These are phyloP conservation scores for Percopsis transmontana DNA, from an alignment of 2,113 vertebrate genomes.

Conservation along the genomic window DNA sequence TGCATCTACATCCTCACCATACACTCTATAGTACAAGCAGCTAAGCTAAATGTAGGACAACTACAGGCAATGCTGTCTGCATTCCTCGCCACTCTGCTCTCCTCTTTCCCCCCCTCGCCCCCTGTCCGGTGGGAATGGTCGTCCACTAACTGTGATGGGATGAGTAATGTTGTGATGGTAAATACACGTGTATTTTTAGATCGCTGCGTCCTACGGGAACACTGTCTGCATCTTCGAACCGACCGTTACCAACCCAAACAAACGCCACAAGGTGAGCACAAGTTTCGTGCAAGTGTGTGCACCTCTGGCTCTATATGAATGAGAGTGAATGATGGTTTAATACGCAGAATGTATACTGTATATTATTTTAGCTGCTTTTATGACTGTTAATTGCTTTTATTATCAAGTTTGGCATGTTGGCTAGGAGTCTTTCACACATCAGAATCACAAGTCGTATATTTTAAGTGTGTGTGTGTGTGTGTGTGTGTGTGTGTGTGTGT, in stretches of 20 bases:
- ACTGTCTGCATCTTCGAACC: constrained; percentile 99
- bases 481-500: neutral
- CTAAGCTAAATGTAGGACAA: neutral
- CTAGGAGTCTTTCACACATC: neutral
- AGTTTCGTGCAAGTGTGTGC: neutral
- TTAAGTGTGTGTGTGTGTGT: neutral
- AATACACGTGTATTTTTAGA: constrained; percentile 80
- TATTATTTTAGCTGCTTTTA: too few relatives aligned
- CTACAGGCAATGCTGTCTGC: neutral
- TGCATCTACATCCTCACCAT: constrained; percentile 13
- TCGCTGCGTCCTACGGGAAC: constrained; percentile 97
- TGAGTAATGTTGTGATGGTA: constrained; percentile 65
- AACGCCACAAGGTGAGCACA: constrained; percentile 92
- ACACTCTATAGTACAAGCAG: too few relatives aligned
- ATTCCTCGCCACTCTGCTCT: neutral
- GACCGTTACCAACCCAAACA: constrained; percentile 89
- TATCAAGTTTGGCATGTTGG: neutral
- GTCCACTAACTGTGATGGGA: constrained; percentile 55
- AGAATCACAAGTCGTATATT: neutral
- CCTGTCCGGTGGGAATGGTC: constrained; percentile 46
- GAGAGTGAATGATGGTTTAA: neutral
- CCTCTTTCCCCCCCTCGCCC: constrained; percentile 14
- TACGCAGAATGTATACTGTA: neutral
- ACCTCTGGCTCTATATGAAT: neutral
- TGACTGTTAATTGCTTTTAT: neutral